Evolutionary conservation across 2,113 vertebrate species (phyloP), one percentile per base, ranked within the genome.

Genomic region (Corythaixoides concolor): DNA sequence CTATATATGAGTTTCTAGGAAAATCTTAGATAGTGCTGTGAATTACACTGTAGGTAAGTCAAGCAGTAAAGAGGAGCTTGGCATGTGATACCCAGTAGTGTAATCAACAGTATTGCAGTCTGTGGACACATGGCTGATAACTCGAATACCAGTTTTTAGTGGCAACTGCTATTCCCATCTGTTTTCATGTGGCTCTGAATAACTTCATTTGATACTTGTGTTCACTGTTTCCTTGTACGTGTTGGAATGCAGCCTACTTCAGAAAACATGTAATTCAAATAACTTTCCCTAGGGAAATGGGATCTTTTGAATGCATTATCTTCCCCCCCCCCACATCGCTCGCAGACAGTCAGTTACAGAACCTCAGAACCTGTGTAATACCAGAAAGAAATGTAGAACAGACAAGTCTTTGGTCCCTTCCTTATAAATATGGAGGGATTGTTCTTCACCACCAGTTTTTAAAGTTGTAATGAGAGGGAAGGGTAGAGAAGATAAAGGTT

Each of bases 261-360:
- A 95, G 69, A 85, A 96, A 97, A 92, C 90, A 95, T 85, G 94
- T 83, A 81, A 89, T 88, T 83, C 87, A 89, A 80, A 91, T 77
- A 69, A 66, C 67, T 89, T 69, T 83, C 41, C 41, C 27, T 10
- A 52, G 41, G 66, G 79, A 95, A 94, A 47, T 73, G 39, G 41
- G 60, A 82, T 69, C 74, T 87, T 68, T 56, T 87, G 49, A 92
- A 91, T 69, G 39, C 39, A 4, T 20, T 39, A 2, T 41, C 64
- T 4, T 58, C n/a, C n/a, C n/a, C n/a, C n/a, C n/a, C n/a, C 50
- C 41, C 37, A 24, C 27, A 43, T 76, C 43, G n/a, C 55, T 80
- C 33, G 52, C 23, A 82, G 74, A 12, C 64, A 91, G 37, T 18
- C 63, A 62, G 41, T 74, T 84, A 59, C n/a, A 74, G 59, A 78